Evolutionary conservation across 2,113 vertebrate genomes (phyloP).

Genomic region (Cepphus grylle): DNA sequence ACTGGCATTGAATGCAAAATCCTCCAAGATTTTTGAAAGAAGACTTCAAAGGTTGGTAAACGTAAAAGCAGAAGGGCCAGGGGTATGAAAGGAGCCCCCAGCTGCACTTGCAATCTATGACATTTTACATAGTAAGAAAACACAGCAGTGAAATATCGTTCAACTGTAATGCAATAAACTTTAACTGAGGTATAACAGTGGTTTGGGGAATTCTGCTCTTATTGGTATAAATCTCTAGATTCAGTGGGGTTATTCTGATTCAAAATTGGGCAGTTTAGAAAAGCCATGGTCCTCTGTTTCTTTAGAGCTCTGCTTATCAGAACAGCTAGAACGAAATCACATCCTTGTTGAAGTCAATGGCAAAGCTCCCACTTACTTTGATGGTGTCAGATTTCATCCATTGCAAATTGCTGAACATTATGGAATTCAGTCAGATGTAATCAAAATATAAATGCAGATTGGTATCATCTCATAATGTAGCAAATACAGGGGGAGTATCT

Average conservation of each 20-base stretch:
- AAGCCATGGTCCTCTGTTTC: background rate
- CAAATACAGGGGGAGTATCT: slow-evolving; percentile 49
- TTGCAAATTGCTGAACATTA: background rate
- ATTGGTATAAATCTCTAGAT: background rate
- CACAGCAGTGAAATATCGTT: background rate
- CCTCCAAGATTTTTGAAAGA: background rate
- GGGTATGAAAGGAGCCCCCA: background rate
- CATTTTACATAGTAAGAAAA: background rate
- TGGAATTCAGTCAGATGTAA: slow-evolving; percentile 46
- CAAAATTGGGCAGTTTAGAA: background rate
- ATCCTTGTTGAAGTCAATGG: background rate
- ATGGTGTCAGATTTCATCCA: slow-evolving; percentile 17
- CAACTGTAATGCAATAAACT: background rate
- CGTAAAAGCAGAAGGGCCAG: background rate
- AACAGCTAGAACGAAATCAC: background rate
- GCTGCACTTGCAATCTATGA: background rate
- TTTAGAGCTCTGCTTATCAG: background rate
- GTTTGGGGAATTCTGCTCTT: background rate
- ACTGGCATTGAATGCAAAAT: background rate
- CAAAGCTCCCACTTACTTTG: background rate
- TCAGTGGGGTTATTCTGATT: background rate
- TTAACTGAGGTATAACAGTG: background rate
- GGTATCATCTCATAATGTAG: slow-evolving; percentile 10
- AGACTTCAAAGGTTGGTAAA: background rate
- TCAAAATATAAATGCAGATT: slow-evolving; percentile 59